Percentiles rank a stretch among this genome's conserved stretches.
These are phyloP conservation scores for Lacerta agilis DNA, from an alignment of 2,797 vertebrate species.

Conservation along the genomic window DNA sequence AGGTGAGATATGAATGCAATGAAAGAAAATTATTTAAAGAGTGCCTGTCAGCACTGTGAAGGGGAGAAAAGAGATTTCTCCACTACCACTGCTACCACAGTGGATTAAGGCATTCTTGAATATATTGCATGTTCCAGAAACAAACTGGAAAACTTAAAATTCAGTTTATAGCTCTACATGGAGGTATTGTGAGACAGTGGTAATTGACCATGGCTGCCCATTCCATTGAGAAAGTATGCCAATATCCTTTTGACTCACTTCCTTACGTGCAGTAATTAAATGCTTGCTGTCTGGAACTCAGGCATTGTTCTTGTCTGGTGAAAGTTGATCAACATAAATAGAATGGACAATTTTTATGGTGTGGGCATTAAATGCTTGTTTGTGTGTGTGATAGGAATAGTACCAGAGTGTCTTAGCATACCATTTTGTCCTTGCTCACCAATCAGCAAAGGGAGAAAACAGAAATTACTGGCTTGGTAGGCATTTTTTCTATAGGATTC, in stretches of 20 bases:
- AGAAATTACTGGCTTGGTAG: neutral
- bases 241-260: neutral
- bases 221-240: slow-evolving; percentile 19
- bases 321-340: slow-evolving; percentile 37
- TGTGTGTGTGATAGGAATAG: no score
- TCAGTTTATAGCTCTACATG: neutral
- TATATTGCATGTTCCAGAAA: slow-evolving; percentile 47
- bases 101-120: neutral
- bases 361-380: neutral
- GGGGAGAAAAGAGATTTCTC: neutral
- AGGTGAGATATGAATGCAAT: neutral
- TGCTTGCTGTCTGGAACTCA: neutral
- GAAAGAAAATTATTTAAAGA: neutral
- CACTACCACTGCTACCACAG: neutral
- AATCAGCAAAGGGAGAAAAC: neutral
- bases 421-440: neutral
- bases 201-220: neutral
- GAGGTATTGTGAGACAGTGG: neutral
- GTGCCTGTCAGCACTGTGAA: neutral
- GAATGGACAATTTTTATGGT: neutral
- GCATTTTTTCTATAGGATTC: neutral
- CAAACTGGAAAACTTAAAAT: slow-evolving; percentile 42
- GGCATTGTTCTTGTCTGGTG: slow-evolving; percentile 27
- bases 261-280: slow-evolving; percentile 41
- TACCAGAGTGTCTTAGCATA: neutral